phyloP scores from a whole-genome alignment of 2,113 vertebrate species.

The Caracal caracal region DNA sequence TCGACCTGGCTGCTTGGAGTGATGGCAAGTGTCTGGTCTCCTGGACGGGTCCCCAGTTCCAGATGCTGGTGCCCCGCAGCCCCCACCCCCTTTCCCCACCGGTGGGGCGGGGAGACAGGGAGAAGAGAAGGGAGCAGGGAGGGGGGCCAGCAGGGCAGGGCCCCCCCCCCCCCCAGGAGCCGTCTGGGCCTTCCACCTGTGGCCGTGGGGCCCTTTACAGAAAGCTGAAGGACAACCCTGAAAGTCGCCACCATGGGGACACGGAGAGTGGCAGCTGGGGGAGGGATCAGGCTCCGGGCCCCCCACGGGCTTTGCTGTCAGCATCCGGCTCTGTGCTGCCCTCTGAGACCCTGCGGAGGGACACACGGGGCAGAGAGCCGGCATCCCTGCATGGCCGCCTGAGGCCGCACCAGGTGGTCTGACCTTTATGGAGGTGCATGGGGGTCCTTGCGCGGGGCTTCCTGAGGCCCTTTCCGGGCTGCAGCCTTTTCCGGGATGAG shows the following conservation, averaged over 20 bases:
- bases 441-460: no score
- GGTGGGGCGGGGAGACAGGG: not conserved
- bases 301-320: not conserved
- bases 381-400: rapidly evolving
- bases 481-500: not conserved
- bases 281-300: not conserved
- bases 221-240: not conserved
- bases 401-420: not conserved
- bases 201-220: rapidly evolving
- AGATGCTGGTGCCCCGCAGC: not conserved
- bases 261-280: not conserved
- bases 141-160: not conserved
- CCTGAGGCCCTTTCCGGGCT: no score
- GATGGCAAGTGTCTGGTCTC: no score
- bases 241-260: not conserved
- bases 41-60: not conserved
- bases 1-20: rapidly evolving
- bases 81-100: not conserved
- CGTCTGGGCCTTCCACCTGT: not conserved
- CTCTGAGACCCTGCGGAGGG: not conserved
- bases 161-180: not conserved
- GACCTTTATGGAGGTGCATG: not conserved
- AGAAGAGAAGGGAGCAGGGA: not conserved
- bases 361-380: not conserved
- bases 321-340: not conserved